Evolutionary conservation across 2,113 vertebrate genomes (phyloP), one percentile per base, ranked within the genome.

Genomic region (Channa maculata): DNA sequence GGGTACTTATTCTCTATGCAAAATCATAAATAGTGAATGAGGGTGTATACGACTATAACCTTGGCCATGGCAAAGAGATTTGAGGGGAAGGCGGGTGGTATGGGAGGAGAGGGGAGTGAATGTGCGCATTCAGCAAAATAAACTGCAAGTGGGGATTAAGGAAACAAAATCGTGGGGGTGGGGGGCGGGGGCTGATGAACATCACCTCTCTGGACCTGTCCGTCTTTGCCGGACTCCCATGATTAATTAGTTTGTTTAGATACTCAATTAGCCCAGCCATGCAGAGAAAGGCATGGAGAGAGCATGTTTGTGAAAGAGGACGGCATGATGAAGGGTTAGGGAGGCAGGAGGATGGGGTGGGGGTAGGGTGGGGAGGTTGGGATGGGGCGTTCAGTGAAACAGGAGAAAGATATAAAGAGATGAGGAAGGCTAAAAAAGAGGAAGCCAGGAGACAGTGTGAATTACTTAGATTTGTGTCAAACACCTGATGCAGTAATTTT

Each of bases 1-100:
- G 75, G 75, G 69, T 36, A 90, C 91, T 94, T 96, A 95, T 97
- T 93, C 88, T 88, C 94, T 95, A 97, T 97, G 96, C 96, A 97
- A 98, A 99, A 98, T 96, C 96, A 98, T 98, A 98, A 98, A 99
- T 97, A 98, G 94, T 96, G 96, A 97, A 98, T 97, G 96, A 97
- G 95, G 90, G 93, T 96, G 95, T 96, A 93, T 96, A 96, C 94
- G 90, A 95, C 96, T 97, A 65, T 89, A 98, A 98, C 98, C 97
- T 99, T 98, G 97, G 95, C 95, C 93, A 74, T 91, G 93, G 94
- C 88, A 87, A 94, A 92, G 94, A 95, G 95, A 95, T 96, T 95
- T 95, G 93, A 88, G 94, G 95, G 80, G 92, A 63, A 69, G 62
- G 83, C 3, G 60, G 77, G 79, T 54, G 71, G 46, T 51, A 64